Conservation (phyloP, 2,113 vertebrate species). For the Indicator maculatus region DNA sequence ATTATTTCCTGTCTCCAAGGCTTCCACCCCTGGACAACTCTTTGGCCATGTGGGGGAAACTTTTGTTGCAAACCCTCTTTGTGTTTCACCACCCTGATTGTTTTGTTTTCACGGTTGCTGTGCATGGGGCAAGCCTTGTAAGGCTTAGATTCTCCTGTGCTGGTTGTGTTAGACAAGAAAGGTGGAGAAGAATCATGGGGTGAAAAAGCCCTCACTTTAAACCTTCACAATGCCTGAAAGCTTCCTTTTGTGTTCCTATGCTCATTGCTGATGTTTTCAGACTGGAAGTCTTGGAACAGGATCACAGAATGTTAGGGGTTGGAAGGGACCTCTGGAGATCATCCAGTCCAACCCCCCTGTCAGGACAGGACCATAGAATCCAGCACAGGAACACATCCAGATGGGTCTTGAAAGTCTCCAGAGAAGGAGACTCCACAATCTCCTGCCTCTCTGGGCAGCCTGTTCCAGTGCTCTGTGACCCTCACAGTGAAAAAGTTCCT, state of each 20-base stretch:
- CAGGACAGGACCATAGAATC: too few species aligned
- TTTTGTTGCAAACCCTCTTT: background rate
- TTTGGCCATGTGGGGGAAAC: background rate
- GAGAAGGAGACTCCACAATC: too few species aligned
- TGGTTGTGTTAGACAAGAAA: background rate
- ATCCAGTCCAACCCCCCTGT: too few species aligned
- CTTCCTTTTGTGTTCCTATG: background rate
- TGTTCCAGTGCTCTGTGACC: too few species aligned
- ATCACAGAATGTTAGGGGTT: too few species aligned
- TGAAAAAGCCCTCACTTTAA: background rate
- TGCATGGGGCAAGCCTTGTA: background rate
- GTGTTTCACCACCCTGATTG: background rate
- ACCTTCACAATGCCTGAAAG: background rate
- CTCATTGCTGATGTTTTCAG: background rate
- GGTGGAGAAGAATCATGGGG: background rate
- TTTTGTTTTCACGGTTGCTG: background rate
- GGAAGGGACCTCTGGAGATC: too few species aligned
- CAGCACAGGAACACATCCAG: too few species aligned
- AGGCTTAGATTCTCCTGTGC: background rate
- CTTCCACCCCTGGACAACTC: background rate
- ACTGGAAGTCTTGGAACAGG: background rate
- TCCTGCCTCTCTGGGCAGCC: too few species aligned
- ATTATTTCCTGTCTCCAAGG: rapidly evolving
- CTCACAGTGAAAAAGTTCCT: too few species aligned
- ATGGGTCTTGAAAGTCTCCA: too few species aligned